Percentiles rank a stretch among this genome's conserved stretches.
Conservation (phyloP, 2,888 invertebrate genomes). For the Agelastica alni region DNA sequence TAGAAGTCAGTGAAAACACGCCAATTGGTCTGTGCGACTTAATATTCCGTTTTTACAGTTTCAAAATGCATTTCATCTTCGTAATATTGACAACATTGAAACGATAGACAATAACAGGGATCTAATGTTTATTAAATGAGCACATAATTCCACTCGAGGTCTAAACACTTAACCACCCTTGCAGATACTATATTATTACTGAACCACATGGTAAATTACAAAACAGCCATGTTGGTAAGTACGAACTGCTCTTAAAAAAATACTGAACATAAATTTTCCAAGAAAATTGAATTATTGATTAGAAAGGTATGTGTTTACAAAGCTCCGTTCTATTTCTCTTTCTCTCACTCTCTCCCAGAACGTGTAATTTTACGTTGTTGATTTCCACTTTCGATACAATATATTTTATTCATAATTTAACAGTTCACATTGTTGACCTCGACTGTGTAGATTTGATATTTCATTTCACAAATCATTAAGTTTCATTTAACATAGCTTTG, state of each 20-base stretch:
- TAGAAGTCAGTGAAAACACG: no score
- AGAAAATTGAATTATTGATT: conserved; percentile 34
- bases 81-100: not conserved
- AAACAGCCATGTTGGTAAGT: conserved; percentile 19
- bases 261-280: conserved; percentile 23
- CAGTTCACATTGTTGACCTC: conserved; percentile 20
- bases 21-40: no score
- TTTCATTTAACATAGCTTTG: not conserved
- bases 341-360: conserved; percentile 19
- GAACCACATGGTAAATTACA: conserved; percentile 26
- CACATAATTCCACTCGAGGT: conserved; percentile 21
- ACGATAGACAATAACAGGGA: conserved; percentile 17
- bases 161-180: conserved; percentile 22
- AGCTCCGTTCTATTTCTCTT: conserved; percentile 29
- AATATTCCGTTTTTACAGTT: no score
- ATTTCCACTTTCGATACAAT: conserved; percentile 24
- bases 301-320: conserved; percentile 32
- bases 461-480: not conserved
- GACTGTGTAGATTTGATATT: not conserved
- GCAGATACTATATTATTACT: conserved; percentile 22
- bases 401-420: conserved; percentile 31
- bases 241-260: conserved; percentile 19
- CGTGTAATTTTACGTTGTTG: conserved; percentile 32
- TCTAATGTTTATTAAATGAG: conserved; percentile 24
- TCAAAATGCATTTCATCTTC: not conserved